Percentiles rank a stretch among this genome's conserved stretches.
phyloP scores from a whole-genome alignment of 1,140 invertebrate genomes.

The Papilio polytes region DNA sequence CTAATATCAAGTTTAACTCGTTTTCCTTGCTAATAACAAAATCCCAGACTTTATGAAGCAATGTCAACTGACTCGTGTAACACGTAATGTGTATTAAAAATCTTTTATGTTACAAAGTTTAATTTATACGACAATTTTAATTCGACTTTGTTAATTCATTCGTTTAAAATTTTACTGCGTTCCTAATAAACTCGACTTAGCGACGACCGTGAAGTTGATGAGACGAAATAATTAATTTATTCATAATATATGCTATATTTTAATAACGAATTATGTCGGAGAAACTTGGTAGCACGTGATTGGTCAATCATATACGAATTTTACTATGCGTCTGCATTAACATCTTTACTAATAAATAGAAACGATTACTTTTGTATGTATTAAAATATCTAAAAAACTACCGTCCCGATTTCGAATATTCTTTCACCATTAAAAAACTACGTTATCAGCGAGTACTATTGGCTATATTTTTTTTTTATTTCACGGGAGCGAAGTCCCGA shows the following conservation, averaged over 20 bases:
- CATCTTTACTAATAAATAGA: neutral
- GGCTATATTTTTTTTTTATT: too few species aligned
- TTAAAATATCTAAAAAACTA: too few species aligned
- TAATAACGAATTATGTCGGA: neutral
- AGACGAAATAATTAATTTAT: constrained; percentile 29
- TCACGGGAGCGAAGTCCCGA: too few species aligned
- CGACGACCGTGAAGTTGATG: constrained; percentile 29
- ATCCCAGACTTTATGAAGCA: constrained; percentile 1
- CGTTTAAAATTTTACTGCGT: constrained; percentile 31
- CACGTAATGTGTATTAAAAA: neutral
- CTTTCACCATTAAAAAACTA: too few species aligned
- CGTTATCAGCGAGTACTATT: too few species aligned
- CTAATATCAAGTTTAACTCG: neutral
- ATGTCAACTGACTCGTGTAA: neutral
- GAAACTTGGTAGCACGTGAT: constrained; percentile 19
- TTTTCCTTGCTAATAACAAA: neutral
- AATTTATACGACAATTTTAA: constrained; percentile 33
- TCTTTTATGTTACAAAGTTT: neutral
- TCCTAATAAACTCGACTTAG: constrained; percentile 26
- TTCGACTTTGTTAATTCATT: constrained; percentile 30
- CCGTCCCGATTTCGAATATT: too few species aligned
- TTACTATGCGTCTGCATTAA: neutral
- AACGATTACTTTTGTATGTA: too few species aligned
- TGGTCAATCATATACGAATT: neutral
- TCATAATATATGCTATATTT: constrained; percentile 10